phyloP scores from a whole-genome alignment of 2,888 invertebrate species.

The Clitarchus hookeri region DNA sequence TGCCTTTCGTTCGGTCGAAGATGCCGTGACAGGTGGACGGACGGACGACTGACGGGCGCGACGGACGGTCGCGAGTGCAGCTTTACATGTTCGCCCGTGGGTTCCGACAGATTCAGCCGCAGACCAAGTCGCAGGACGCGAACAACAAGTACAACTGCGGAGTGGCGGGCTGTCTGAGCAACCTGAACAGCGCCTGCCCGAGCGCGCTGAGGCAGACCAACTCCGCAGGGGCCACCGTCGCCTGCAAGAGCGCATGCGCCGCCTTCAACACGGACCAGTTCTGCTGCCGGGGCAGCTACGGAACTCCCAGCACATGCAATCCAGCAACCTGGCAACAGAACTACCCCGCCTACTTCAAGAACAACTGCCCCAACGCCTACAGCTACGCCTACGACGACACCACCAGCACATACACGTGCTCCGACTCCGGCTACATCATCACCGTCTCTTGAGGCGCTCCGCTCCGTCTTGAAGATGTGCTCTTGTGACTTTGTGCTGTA shows the following conservation, averaged over 20 bases:
- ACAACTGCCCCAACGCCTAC: slow-evolving; percentile 59
- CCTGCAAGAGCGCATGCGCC: slow-evolving; percentile 57
- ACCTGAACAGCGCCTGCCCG: slow-evolving; percentile 54
- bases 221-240: slow-evolving; percentile 48
- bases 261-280: slow-evolving; percentile 56
- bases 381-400: slow-evolving; percentile 60
- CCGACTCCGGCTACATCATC: slow-evolving; percentile 34
- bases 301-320: slow-evolving; percentile 54
- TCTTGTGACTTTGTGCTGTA: too few species aligned
- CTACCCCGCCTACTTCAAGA: slow-evolving; percentile 56
- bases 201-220: slow-evolving; percentile 46
- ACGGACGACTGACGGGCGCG: too few species aligned
- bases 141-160: slow-evolving; percentile 51
- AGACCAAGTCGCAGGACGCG: too few species aligned
- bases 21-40: too few species aligned
- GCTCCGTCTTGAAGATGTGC: too few species aligned
- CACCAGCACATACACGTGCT: slow-evolving; percentile 57
- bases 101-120: too few species aligned
- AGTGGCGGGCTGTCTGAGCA: slow-evolving; percentile 50
- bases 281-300: slow-evolving; percentile 54
- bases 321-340: slow-evolving; percentile 50
- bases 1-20: too few species aligned
- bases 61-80: too few species aligned
- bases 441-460: slow-evolving; percentile 28
- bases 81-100: too few species aligned